Conservation (phyloP, 1,140 invertebrate species). For the Hypsibius dujardini region DNA sequence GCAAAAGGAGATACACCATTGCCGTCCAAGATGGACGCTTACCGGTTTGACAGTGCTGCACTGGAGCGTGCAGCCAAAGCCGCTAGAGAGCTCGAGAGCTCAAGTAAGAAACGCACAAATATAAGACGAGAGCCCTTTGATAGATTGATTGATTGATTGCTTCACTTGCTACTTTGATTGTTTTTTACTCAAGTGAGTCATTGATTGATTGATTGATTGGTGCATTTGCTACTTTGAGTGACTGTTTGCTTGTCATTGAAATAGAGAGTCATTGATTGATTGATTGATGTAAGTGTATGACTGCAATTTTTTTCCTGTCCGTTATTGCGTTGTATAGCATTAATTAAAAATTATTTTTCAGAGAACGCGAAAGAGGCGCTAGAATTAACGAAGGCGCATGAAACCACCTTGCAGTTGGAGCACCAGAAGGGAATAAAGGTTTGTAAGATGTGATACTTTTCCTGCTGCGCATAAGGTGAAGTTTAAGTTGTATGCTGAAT, state of each 20-base stretch:
- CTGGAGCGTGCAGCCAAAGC: conserved; percentile 87
- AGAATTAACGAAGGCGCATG: conserved; percentile 79
- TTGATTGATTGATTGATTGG: conserved; percentile 18
- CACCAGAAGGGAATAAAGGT: conserved; percentile 48
- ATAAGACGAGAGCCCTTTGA: conserved; percentile 17
- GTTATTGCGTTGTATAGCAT: too few species aligned
- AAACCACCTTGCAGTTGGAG: conserved; percentile 68
- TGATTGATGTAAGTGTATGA: too few species aligned
- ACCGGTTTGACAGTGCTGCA: conserved; percentile 87
- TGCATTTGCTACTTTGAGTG: conserved; percentile 22
- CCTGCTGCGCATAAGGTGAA: conserved; percentile 18
- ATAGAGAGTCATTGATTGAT: too few species aligned
- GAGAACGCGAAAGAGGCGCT: conserved; percentile 78
- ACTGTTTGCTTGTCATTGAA: too few species aligned
- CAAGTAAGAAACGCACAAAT: conserved; percentile 53
- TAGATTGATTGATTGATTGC: conserved; percentile 6
- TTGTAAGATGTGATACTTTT: conserved; percentile 17
- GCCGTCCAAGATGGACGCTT: conserved; percentile 45
- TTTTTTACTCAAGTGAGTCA: conserved; percentile 25
- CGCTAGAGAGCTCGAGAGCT: conserved; percentile 83
- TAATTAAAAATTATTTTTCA: too few species aligned
- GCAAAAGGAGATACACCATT: conserved; percentile 44
- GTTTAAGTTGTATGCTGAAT: conserved; percentile 15
- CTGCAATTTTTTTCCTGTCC: too few species aligned
- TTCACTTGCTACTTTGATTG: too few species aligned